phyloP scores from a whole-genome alignment of 2,888 invertebrate genomes.

The Apamea sordens region DNA sequence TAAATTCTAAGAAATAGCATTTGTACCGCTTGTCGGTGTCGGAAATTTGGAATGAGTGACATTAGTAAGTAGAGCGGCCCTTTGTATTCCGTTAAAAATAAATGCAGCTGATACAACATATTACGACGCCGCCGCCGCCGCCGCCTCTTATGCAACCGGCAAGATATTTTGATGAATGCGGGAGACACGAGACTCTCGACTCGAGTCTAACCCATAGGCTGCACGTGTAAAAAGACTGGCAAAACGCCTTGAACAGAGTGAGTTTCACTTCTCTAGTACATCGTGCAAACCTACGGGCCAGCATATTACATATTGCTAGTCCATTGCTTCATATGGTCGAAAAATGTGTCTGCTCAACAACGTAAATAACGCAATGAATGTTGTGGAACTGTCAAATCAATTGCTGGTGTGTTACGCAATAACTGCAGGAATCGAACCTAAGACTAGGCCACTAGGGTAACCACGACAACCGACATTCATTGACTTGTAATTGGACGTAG shows the following conservation, averaged over 20 bases:
- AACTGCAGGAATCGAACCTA: not conserved
- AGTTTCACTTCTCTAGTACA: too few species aligned
- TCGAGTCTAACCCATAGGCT: too few species aligned
- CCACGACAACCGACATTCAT: not conserved
- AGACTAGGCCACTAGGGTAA: not conserved
- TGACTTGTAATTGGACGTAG: not conserved
- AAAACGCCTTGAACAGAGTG: too few species aligned
- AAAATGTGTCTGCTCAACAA: too few species aligned
- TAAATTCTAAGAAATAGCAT: constrained; percentile 1
- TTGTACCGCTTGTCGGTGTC: not conserved
- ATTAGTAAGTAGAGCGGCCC: constrained; percentile 40
- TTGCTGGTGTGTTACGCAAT: too few species aligned
- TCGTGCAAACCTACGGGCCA: too few species aligned
- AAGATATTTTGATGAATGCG: constrained; percentile 52
- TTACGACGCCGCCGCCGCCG: constrained; percentile 49
- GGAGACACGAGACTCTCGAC: constrained; percentile 26
- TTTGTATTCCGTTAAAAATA: constrained; percentile 60
- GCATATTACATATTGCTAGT: too few species aligned
- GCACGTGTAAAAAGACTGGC: too few species aligned
- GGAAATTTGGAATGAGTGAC: constrained; percentile 40
- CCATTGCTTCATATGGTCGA: too few species aligned
- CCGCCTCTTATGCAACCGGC: constrained; percentile 49
- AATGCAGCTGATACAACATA: constrained; percentile 52
- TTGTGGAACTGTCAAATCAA: too few species aligned
- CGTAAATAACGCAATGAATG: too few species aligned